Evolutionary conservation across 2,888 invertebrate species (phyloP), one percentile per base, ranked within the genome.

Genomic region (Tholera decimalis): DNA sequence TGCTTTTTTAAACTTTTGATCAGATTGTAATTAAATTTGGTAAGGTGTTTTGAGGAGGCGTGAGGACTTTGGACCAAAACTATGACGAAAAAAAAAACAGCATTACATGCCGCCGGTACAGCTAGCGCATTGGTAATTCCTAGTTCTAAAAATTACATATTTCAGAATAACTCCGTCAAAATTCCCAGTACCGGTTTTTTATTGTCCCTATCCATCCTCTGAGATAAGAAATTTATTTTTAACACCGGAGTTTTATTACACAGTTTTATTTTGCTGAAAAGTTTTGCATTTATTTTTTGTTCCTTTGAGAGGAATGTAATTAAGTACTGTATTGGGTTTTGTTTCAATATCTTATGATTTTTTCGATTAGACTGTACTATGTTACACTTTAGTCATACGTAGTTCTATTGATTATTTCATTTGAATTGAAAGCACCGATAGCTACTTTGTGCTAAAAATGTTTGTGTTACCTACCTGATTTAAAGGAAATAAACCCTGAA

Each of bases 341-440:
- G 15, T 8, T 49, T 39, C 3, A 11, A 8, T 46, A 18, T 22
- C 26, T 22, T 28, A 28, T 28, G 4, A 3, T 4, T 26, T 26
- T 20, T 58, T 26, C 20, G 44, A 33, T 50, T 28, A 3, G 24
- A 24, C 13, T 13, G 15, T 13, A 22, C 26, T 28, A n/a, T n/a
- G n/a, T n/a, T n/a, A 62, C 11, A 18, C 20, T 50, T 30, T 65
- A 30, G 20, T 18, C n/a, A 24, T 30, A 15, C 24, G 22, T n/a
- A 39, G 9, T 24, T 30, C 3, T 3, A 9, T 11, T 64, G 13
- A 9, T 15, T 26, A 24, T 41, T 39, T 61, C 51, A 61, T 68
- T 70, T 53, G 39, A 70, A 60, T 68, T 69, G 46, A 60, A 60
- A 60, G 28, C 33, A 9, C 59, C 6, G 22, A 37, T 58, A 57